These are phyloP conservation scores for Rhabdomys pumilio DNA, from an alignment of 2,797 vertebrate genomes.

Conservation along the genomic window DNA sequence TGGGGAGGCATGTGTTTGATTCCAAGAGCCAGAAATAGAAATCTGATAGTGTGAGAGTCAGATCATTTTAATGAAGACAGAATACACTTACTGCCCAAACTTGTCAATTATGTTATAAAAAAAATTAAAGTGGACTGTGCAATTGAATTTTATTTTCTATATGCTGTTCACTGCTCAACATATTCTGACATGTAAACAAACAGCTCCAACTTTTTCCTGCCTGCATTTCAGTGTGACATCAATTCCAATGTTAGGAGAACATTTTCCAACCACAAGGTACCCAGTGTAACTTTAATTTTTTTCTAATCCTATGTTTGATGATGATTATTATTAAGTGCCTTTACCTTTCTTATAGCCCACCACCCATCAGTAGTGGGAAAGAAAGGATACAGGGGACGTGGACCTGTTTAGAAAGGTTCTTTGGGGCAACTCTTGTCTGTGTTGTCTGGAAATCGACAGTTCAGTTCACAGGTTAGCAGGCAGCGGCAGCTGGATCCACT, in stretches of 20 bases:
- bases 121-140: background rate
- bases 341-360: background rate
- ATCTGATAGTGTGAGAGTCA: background rate
- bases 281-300: background rate
- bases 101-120: background rate
- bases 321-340: background rate
- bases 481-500: background rate
- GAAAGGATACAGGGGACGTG: background rate
- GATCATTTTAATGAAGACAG: slow-evolving; percentile 18
- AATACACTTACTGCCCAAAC: background rate
- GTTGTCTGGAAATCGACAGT: background rate
- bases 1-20: background rate
- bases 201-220: background rate
- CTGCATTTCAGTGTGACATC: background rate
- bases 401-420: background rate
- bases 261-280: background rate
- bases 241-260: background rate
- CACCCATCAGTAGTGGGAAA: background rate
- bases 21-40: background rate
- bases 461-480: background rate
- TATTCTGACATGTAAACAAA: background rate
- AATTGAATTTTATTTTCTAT: background rate
- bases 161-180: background rate
- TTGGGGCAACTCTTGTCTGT: background rate
- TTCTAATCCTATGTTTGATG: background rate